Evolutionary conservation across 2,888 invertebrate genomes (phyloP), one percentile per base, ranked within the genome.

Genomic region (Holacanthella duospinosa): DNA sequence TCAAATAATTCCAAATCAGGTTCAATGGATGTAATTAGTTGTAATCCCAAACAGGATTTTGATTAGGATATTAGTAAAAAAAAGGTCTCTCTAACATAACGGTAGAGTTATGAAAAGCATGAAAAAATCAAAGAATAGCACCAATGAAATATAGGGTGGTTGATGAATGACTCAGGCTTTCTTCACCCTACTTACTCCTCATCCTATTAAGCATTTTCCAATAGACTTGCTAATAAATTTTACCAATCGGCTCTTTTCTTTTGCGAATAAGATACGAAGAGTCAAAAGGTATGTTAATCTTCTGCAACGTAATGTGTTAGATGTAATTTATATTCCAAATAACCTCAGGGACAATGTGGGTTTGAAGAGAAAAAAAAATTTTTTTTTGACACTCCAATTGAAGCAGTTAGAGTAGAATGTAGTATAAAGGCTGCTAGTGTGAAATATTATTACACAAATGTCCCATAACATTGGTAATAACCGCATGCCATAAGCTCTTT

Each of bases 401-500:
- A 36, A 36, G 16, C 36, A 36, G 36, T 9, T 16, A 16, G 36
- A 16, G 16, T n/a, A n/a, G n/a, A n/a, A n/a, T n/a, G n/a, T n/a
- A n/a, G n/a, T n/a, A n/a, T n/a, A n/a, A n/a, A n/a, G n/a, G 9
- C 16, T 36, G 9, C 36, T 36, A 48, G 48, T 48, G 48, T 48
- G 48, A 48, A 48, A 48, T 48, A 48, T 48, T 48, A 48, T 12
- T 36, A 21, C 21, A 4, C 21, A 9, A 48, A 9, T 48, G 48
- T 48, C 48, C 48, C 48, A 48, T 48, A 48, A 48, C 48, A 48
- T 9, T 48, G 48, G 48, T 48, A 48, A 48, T 48, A 48, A 48
- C 48, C 48, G n/a, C 36, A 36, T 36, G 36, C 9, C 36, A 36
- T 9, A 36, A 16, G 36, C 6, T 36, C 9, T 36, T 36, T 36